Base-by-base conservation (phyloP, 1,140 invertebrate genomes). In the Oryctes rhinoceros region DNA sequence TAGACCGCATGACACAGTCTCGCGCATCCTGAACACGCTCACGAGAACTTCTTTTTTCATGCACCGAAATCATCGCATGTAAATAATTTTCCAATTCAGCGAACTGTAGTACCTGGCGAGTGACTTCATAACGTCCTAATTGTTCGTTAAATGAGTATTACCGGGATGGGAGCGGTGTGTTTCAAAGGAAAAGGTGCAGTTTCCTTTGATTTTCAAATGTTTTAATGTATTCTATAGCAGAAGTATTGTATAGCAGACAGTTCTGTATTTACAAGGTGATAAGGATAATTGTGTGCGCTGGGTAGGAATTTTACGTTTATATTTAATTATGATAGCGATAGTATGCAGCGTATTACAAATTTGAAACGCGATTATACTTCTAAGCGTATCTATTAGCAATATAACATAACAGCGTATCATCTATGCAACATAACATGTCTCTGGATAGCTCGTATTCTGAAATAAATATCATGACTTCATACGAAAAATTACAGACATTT, bases 61-160 rank as follows among this genome's bases (percentile, higher is more conserved):
- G 13, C 13, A 53, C 49, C 49, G n/a, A 53, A 53, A 24, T 67
- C 4, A 15, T 20, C 7, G 13, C 7, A 62, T 62, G 53, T 20
- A 20, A 0, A 62, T 62, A 7, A 67, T 67, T 67, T 20, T 67
- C 65, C 65, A 24, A 67, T 67, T 35, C 65, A 67, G 30, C 65
- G 65, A 67, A 24, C 65, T 67, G 65, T 67, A 67, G 65, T 67
- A 67, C 65, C 65, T 67, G 30, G 65, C 30, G 65, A 67, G 65
- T 67, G 65, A 67, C 65, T 67, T 67, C 30, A 35, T 20, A 35
- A 67, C 65, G 65, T 67, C 24, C 65, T 67, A 67, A 67, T 67
- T 67, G 65, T 67, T 67, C 65, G 65, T 67, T 67, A 67, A 67
- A 67, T 18, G 65, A 67, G 24, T 30, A 67, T 11, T 24, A 67